phyloP scores from a whole-genome alignment of 1,140 invertebrate genomes.

The Magallana gigas region DNA sequence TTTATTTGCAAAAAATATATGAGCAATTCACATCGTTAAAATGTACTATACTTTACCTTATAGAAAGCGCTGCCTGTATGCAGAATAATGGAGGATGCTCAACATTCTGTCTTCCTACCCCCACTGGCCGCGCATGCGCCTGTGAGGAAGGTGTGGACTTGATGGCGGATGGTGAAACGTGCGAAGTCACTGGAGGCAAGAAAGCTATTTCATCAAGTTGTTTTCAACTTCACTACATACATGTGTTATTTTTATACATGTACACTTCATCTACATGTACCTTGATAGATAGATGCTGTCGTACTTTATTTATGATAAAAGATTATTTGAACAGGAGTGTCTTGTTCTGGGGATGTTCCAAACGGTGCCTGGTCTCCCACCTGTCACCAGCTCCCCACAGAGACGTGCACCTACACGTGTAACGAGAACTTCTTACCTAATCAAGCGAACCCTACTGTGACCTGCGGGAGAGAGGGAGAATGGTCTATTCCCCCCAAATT shows the following conservation, averaged over 20 bases:
- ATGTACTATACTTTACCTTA: not conserved
- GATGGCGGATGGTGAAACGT: conserved; percentile 11
- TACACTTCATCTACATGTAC: too few relatives aligned
- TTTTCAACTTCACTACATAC: too few relatives aligned
- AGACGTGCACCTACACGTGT: conserved; percentile 12
- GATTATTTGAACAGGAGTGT: not conserved
- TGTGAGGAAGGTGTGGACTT: conserved; percentile 37
- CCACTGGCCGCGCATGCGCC: conserved; percentile 39
- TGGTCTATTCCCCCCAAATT: not conserved
- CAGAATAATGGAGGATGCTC: conserved; percentile 35
- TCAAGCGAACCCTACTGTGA: not conserved
- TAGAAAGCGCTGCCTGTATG: not conserved
- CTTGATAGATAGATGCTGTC: too few relatives aligned
- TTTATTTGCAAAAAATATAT: too few relatives aligned
- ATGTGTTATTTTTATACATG: too few relatives aligned
- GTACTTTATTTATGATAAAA: too few relatives aligned
- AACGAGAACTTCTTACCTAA: not conserved
- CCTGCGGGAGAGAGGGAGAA: conserved; percentile 1
- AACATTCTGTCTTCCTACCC: conserved; percentile 39
- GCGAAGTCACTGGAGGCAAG: conserved; percentile 1
- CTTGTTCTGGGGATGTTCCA: not conserved
- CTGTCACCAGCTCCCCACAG: not conserved
- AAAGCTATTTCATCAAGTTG: not conserved
- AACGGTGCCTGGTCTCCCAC: not conserved
- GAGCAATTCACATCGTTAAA: too few relatives aligned